Evolutionary conservation across 2,888 invertebrate species (phyloP).

Genomic region (Mylabris sibirica): DNA sequence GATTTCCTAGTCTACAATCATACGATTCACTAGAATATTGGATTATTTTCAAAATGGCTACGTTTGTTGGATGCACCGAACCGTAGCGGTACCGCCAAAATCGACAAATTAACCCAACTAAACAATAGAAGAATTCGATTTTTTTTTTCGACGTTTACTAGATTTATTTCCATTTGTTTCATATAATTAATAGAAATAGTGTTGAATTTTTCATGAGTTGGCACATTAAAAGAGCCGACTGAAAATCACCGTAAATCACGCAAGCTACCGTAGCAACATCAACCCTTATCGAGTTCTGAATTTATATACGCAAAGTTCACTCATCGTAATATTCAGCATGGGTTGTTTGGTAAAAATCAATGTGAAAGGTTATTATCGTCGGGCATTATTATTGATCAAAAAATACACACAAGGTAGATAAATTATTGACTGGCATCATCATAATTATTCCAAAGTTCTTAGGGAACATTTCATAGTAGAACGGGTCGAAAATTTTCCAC

Average conservation of each 20-base stretch:
- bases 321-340: conserved; percentile 18
- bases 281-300: conserved; percentile 18
- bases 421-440: neutral
- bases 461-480: too few species aligned
- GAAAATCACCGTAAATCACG: conserved; percentile 45
- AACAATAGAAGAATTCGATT: conserved; percentile 2
- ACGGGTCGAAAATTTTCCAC: too few species aligned
- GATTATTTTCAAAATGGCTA: conserved; percentile 28
- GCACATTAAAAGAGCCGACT: neutral
- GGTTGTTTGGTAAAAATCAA: conserved; percentile 52
- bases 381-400: conserved; percentile 49
- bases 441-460: too few species aligned
- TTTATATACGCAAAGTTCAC: conserved; percentile 36
- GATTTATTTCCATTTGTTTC: neutral
- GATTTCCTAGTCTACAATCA: conserved; percentile 23
- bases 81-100: conserved; percentile 25
- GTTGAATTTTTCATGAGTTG: conserved; percentile 24
- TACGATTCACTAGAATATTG: conserved; percentile 20
- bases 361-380: conserved; percentile 57
- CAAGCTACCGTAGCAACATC: conserved; percentile 31
- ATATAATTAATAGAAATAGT: neutral
- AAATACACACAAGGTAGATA: conserved; percentile 3
- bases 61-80: conserved; percentile 14
- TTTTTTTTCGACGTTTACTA: neutral
- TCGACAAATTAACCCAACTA: conserved; percentile 12